phyloP scores from a whole-genome alignment of 1,140 invertebrate species.

The Leptinotarsa lineolata region DNA sequence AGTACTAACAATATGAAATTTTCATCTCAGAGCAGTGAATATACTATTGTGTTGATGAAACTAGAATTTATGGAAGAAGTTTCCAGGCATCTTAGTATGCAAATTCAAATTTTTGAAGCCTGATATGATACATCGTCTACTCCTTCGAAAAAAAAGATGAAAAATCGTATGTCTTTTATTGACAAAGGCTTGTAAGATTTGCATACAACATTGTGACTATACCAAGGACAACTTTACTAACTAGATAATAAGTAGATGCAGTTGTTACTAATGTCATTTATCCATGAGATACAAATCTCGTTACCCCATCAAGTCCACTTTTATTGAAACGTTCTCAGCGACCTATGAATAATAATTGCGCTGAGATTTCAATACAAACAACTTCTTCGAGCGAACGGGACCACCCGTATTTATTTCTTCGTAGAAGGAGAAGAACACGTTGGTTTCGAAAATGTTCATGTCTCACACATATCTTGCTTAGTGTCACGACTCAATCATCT shows the following conservation, averaged over 20 bases:
- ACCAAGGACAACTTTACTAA: background rate
- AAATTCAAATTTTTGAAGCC: no score
- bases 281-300: background rate
- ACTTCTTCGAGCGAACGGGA: background rate
- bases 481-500: background rate
- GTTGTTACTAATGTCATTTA: conserved; percentile 6
- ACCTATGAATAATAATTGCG: conserved; percentile 4
- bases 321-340: background rate
- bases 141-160: no score
- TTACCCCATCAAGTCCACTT: background rate
- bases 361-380: background rate
- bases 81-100: no score
- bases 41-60: no score
- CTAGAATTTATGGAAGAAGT: no score
- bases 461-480: background rate
- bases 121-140: no score
- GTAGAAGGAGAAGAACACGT: background rate
- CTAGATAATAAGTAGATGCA: background rate
- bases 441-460: background rate
- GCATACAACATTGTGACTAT: background rate
- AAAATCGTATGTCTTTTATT: no score
- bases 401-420: background rate
- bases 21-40: no score
- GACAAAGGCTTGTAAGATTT: background rate
- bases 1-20: no score